Evolutionary conservation across 37 sponge, comb jelly and placozoan genomes (phyloP).

Genomic region (Aplysina aerophoba): DNA sequence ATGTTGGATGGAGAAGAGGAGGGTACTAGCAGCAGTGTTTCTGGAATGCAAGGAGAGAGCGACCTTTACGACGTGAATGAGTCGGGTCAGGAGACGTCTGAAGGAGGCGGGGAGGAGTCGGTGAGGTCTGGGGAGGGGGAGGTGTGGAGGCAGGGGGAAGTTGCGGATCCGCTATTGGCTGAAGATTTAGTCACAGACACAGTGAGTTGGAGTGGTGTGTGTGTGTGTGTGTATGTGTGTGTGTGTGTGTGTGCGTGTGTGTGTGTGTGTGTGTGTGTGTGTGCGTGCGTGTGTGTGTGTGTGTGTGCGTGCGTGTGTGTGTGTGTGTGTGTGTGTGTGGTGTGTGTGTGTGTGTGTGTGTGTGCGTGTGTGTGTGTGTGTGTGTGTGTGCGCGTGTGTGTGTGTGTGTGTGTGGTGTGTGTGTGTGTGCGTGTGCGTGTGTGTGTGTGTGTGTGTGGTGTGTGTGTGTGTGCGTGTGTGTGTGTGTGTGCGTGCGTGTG

Average conservation of each 20-base stretch:
- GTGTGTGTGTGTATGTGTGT: slow-evolving; percentile 42
- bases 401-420: slow-evolving; percentile 1
- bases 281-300: not conserved
- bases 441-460: too few species aligned
- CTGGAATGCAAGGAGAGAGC: too few species aligned
- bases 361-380: too few species aligned
- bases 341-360: slow-evolving; percentile 31
- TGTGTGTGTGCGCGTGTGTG: slow-evolving; percentile 40
- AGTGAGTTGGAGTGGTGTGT: not conserved
- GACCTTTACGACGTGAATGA: too few species aligned
- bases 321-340: not conserved
- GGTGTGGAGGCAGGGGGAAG: not conserved
- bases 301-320: slow-evolving; percentile 19
- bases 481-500: slow-evolving; percentile 34
- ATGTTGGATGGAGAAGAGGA: too few species aligned
- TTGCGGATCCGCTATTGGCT: not conserved
- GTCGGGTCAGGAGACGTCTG: slow-evolving; percentile 17
- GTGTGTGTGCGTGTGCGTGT: too few species aligned
- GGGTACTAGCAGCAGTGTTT: too few species aligned
- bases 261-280: slow-evolving; percentile 42
- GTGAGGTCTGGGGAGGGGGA: not conserved
- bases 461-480: too few species aligned
- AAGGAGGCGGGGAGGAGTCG: not conserved
- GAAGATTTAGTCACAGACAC: not conserved
- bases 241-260: slow-evolving; percentile 47